Conservation (phyloP, 2,888 invertebrate genomes). For the Desoria tigrina region DNA sequence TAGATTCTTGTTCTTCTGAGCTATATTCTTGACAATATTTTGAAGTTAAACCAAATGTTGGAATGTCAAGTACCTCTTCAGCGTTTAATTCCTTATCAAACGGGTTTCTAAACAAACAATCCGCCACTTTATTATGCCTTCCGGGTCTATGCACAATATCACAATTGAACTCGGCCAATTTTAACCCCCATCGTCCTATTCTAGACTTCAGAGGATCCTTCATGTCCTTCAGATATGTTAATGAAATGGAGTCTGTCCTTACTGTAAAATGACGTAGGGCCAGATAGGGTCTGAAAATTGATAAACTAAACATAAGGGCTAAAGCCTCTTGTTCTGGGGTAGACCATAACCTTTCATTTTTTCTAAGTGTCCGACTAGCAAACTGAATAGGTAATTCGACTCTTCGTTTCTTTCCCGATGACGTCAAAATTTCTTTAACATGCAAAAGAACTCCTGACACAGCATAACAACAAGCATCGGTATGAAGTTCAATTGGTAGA, state of each 20-base stretch:
- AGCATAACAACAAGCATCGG: slow-evolving; percentile 7
- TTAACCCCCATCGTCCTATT: slow-evolving; percentile 17
- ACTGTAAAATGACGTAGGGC: slow-evolving; percentile 12
- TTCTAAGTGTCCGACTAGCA: background rate
- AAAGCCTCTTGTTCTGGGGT: slow-evolving; percentile 16
- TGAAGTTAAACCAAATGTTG: no score
- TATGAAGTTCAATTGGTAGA: background rate
- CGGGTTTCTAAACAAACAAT: slow-evolving; percentile 10
- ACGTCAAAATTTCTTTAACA: background rate
- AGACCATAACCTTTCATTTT: slow-evolving; percentile 6
- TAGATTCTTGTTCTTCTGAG: no score
- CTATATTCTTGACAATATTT: no score
- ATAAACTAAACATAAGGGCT: slow-evolving; percentile 14
- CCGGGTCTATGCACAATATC: slow-evolving; percentile 3
- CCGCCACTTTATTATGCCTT: background rate
- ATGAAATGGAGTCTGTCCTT: slow-evolving; percentile 9
- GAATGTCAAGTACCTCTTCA: background rate
- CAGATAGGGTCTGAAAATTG: background rate
- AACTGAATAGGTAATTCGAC: slow-evolving; percentile 16
- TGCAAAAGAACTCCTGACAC: background rate
- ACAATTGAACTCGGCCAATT: slow-evolving; percentile 16
- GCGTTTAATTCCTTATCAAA: slow-evolving; percentile 2
- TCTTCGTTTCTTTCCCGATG: background rate
- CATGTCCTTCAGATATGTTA: slow-evolving; percentile 13
- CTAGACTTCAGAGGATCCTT: slow-evolving; percentile 7